These are phyloP conservation scores for Porites rus DNA, from an alignment of 92 coral and sea anemone genomes.

Conservation along the genomic window DNA sequence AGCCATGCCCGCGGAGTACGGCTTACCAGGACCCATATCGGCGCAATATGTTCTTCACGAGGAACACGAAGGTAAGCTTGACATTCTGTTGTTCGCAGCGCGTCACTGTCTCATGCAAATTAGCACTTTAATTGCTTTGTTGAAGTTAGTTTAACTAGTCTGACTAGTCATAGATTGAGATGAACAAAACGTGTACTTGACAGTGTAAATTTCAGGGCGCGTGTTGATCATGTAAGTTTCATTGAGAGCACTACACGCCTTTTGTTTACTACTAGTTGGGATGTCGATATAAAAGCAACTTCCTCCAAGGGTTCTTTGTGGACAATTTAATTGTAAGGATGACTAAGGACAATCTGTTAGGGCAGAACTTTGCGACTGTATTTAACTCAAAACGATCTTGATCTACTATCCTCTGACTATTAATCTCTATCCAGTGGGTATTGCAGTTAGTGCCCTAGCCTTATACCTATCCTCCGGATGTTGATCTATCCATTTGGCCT, in stretches of 20 bases:
- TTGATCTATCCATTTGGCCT: too few species aligned
- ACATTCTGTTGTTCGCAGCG: not conserved
- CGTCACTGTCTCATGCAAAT: not conserved
- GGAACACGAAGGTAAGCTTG: constrained; percentile 42
- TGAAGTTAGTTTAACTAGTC: not conserved
- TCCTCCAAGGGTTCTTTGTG: too few species aligned
- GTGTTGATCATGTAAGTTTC: constrained; percentile 4
- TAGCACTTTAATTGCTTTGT: not conserved
- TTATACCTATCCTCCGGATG: too few species aligned
- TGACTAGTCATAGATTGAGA: not conserved
- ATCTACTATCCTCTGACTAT: too few species aligned
- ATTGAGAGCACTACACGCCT: not conserved
- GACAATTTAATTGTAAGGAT: too few species aligned
- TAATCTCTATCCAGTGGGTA: too few species aligned
- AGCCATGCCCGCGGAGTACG: constrained; percentile 81
- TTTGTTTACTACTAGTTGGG: too few species aligned
- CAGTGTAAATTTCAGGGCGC: not conserved
- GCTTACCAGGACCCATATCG: constrained; percentile 65
- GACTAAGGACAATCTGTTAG: too few species aligned
- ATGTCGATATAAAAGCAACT: too few species aligned
- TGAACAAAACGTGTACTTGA: not conserved
- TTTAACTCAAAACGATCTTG: too few species aligned
- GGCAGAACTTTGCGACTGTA: too few species aligned
- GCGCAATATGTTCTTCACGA: constrained; percentile 86
- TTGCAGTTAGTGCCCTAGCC: too few species aligned